Base-by-base conservation (phyloP, 2,113 vertebrate species). In the Peromyscus maniculatus region DNA sequence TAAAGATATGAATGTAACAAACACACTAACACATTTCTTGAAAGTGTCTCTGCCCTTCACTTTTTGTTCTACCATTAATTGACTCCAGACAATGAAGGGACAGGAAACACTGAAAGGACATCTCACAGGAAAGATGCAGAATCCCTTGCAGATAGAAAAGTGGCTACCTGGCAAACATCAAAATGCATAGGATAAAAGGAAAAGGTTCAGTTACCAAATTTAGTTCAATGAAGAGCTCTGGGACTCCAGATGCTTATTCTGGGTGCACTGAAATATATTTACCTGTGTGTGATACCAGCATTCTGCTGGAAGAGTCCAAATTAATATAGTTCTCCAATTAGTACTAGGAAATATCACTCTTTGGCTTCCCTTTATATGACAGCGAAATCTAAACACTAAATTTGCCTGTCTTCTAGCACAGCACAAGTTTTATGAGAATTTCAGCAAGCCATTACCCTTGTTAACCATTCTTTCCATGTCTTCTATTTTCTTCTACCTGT, bases 301-400 rank as follows among this genome's bases (percentile, higher is more conserved):
- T 91, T 91, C 55, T 71, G 4, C 69, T 57, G 9, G 83, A 24
- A 83, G 43, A 67, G 28, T 31, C 77, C 36, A 49, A 55, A 89
- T 74, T 89, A 59, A 90, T 87, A 17, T 12, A 4, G 4, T 19
- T 93, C 31, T 86, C 22, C 64, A 39, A 83, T 83, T 66, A 75
- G 59, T 36, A 90, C 74, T 67, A 92, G 55, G 59, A 36, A 89
- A 67, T 75, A 88, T 93, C 91, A 87, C 83, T 49, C 28, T 49
- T 95, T 87, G 49, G 59, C 75, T 26, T 80, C 84, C n/a, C 16
- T 93, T 94, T 92, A 69, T 57, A 46, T 80, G 80, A 80, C 71
- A 96, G 55, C 36, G 67, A 91, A 36, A 66, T 93, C 89, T 88
- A 90, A 96, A 91, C 55, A 88, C 64, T 87, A 87, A 90, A 94